Base-by-base conservation (phyloP, 2,113 vertebrate genomes). In the Antennarius striatus region DNA sequence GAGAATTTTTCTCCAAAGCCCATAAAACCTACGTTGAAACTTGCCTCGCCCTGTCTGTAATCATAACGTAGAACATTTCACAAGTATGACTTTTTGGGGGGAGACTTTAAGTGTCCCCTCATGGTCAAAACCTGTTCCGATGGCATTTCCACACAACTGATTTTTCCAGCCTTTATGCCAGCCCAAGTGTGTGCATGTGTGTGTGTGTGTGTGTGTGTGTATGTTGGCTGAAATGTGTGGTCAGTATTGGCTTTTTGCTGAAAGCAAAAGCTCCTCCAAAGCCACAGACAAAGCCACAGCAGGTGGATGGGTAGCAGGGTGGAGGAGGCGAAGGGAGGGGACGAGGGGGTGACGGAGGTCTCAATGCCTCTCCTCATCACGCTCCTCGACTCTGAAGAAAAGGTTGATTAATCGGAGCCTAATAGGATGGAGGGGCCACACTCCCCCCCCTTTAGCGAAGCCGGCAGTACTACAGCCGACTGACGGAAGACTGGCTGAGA, bases 241-340 rank as follows among this genome's bases (percentile, higher is more conserved):
- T 87, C 77, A 79, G 64, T 67, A 71, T 58, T 81, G 81, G 75
- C 77, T 81, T 79, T 85, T 75, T 75, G 61, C 71, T 83, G 65
- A 72, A 83, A 88, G 83, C 85, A 81, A 83, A 84, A 85, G 78
- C 84, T 83, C 71, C 66, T 75, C 78, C 75, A 87, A 88, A 86
- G 83, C 83, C 78, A 79, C 73, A 81, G 82, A 90, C 89, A 90
- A 90, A 88, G 82, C 80, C 87, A 85, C 87, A 90, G 89, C 89
- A 89, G 89, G 87, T 88, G 86, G 83, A 87, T 83, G 84, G 82
- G 72, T 81, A 78, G 65, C 52, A 71, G 75, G 61, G 68, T 63
- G 72, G 73, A 78, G 67, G 63, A 39, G 32, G 22, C 64, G 48
- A 47, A 16, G 39, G 63, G 13, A 11, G 54, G 46, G 54, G 71